Base-by-base conservation (phyloP, 2,888 invertebrate species). In the Caenorhabditis sp. region DNA sequence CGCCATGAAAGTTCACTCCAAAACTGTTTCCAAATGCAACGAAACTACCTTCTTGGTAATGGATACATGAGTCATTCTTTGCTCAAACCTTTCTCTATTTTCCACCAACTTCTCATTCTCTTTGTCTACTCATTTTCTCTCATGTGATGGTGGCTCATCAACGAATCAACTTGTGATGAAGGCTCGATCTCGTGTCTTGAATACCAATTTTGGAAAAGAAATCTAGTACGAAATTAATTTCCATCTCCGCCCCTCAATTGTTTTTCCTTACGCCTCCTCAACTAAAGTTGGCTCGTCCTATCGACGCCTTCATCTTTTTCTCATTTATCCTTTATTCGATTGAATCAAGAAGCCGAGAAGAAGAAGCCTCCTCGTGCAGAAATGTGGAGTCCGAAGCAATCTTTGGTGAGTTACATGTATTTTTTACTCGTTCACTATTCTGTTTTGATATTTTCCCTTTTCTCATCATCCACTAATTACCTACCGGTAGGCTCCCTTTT, bases 311-410 rank as follows among this genome's bases (percentile, higher is more conserved):
- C 38, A 38, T 38, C 59, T 31, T 38, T 35, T 68, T 49, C 28
- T 63, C 66, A 64, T 66, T 54, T 66, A 66, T 54, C 51, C 61
- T 54, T 63, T 35, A 19, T 35, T 56, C 54, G 19, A 31, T 59
- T 54, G 68, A 75, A 59, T 76, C 76, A 59, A 68, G 41, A 68
- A 74, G 38, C 28, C 22, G n/a, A n/a, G n/a, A 47, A 49, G 35
- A 35, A 68, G 41, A 68, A 74, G 38, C 28, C 22, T 64, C 66
- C 75, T 38, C 14, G 14, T 24, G 56, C 44, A 68, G n/a, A 58
- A 64, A 79, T 79, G 79, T 79, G 79, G 79, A 79, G 70, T 49
- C 79, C 79, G 26, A 77, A 77, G 44, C 79, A 79, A 70, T 79
- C 63, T 79, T 79, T 79, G 79, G 79, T 79, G 79, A 79, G 79